Base-by-base conservation (phyloP, 2,888 invertebrate genomes). In the Drosophila rellima region DNA sequence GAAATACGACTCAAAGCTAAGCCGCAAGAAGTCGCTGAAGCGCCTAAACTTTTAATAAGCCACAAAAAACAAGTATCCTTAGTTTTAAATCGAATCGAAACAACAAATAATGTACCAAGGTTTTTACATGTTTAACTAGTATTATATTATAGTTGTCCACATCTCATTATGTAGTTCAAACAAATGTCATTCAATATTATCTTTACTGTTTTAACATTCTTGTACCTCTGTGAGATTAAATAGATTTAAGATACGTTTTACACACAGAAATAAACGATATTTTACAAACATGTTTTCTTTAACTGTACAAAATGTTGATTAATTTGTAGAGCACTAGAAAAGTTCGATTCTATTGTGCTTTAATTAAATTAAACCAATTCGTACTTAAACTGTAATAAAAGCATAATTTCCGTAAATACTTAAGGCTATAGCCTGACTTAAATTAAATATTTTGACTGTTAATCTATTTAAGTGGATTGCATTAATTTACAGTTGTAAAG, bases 161-260 rank as follows among this genome's bases (percentile, higher is more conserved):
- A 60, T 68, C 45, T 56, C 59, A 69, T 61, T 31, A 33, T 33
- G 48, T 48, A 54, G 33, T 29, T 35, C n/a, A 11, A 37, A 56
- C 26, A 57, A 61, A 51, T 55, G 62, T 74, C 72, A 71, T 56
- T 55, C 11, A 63, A 3, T 44, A 39, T 52, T 47, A 44, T 60
- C 29, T 20, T 10, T 31, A 48, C n/a, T 55, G 66, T 74, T 59
- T 75, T 60, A 75, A 78, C 74, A 75, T 73, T 78, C 56, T 77
- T 76, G 70, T 88, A 80, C 83, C 83, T 83, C 80, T 73, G 70
- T 79, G 83, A 83, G 83, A 83, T 83, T 88, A 83, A 77, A 61
- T 72, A 78, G 50, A 39, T 7, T 3, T 71, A 82, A 71, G 73
- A 56, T 48, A 78, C 42, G 52, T 78, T 84, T 78, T 74, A 87